Evolutionary conservation across 2,888 invertebrate genomes (phyloP).

Genomic region (Morinoia aosen): DNA sequence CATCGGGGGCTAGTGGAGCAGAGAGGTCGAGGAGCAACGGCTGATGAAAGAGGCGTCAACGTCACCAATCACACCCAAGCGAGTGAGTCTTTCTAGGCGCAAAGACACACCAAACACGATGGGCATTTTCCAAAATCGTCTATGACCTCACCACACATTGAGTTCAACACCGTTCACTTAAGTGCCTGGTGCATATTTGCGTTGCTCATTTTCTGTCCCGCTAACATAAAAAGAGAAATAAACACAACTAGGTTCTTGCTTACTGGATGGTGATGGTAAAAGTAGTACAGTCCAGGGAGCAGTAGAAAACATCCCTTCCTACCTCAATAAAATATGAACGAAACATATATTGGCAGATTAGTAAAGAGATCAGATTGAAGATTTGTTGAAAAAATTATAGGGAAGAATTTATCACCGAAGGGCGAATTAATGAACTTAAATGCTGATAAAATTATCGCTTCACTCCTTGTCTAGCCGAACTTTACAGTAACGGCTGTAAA

Average conservation of each 20-base stretch:
- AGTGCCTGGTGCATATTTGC: not conserved
- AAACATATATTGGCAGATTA: not conserved
- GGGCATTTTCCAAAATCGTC: not conserved
- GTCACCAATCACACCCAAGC: not conserved
- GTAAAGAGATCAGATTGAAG: not conserved
- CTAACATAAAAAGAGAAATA: not conserved
- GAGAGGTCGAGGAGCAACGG: not conserved
- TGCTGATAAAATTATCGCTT: not conserved
- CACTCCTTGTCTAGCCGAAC: not conserved
- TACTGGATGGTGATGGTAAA: not conserved
- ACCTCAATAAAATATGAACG: not conserved
- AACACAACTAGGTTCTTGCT: not conserved
- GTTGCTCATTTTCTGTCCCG: not conserved
- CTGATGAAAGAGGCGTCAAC: not conserved
- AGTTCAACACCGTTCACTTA: not conserved
- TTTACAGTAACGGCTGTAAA: not conserved
- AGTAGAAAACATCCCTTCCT: not conserved
- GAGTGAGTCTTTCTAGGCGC: no score
- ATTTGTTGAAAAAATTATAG: not conserved
- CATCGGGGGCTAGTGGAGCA: not conserved
- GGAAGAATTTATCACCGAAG: not conserved
- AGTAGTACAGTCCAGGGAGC: not conserved
- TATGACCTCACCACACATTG: not conserved
- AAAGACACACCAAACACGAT: not conserved
- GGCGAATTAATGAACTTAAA: not conserved